Base-by-base conservation (phyloP, 2,113 vertebrate species). In the Oreochromis aureus region DNA sequence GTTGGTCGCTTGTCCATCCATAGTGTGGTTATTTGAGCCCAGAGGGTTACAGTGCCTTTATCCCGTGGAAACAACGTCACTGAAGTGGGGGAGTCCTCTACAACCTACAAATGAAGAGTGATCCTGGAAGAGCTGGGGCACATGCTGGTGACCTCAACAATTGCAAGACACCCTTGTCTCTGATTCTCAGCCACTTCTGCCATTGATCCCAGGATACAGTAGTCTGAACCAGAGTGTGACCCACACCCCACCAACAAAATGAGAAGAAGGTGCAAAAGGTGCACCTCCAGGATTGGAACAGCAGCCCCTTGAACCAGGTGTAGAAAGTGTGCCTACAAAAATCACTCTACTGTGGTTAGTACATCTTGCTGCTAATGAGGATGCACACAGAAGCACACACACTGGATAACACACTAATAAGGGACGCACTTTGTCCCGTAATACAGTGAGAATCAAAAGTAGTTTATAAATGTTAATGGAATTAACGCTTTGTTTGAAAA, bases 41-140 rank as follows among this genome's bases (percentile, higher is more conserved):
- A 27, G 24, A 27, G 24, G 24, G 24, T 27, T 27, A 27, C 24
- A 27, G 24, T 27, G 24, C 24, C 32, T 32, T 32, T 32, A 6
- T 32, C 32, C 32, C 6, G 5, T 32, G 1, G 51, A 54, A 54
- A 54, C 51, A 5, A 54, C 19, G 5, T 54, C 19, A n/a, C 51
- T 10, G 51, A n/a, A 54, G 19, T n/a, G 18, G 51, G 2, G 13
- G 51, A 53, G 8, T 53, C 0, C 8, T 53, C 19, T 54, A 11
- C 19, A 54, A 54, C 19, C 19, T 6, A 54, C 19, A 54, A 54
- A 54, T 54, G 19, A 54, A 54, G 19, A 22, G 19, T 22, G 10
- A 22, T 22, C 19, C 10, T 11, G 53, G 53, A 0, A 22, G 19
- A 10, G 19, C 1, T 0, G 3, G 0, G 19, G 5, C 53, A 54